phyloP scores from a whole-genome alignment of 2,797 vertebrate genomes.

The Ammospiza maritima region DNA sequence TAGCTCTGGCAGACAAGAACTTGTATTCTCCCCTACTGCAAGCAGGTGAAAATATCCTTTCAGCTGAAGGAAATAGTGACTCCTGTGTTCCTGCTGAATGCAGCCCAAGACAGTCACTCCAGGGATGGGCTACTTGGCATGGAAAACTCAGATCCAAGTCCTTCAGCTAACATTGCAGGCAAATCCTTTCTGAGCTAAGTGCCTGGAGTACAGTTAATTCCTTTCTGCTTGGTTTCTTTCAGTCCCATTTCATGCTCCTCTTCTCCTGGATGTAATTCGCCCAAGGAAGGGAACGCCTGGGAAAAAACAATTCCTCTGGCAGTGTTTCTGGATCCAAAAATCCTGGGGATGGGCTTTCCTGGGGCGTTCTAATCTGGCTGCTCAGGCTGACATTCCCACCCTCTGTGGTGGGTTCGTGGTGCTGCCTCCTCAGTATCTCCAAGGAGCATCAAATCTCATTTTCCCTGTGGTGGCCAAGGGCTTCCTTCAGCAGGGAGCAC shows the following conservation, averaged over 20 bases:
- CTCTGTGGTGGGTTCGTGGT: neutral
- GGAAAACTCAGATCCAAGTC: neutral
- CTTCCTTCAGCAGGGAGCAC: neutral
- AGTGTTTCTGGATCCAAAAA: neutral
- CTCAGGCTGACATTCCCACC: neutral
- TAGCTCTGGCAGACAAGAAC: constrained; percentile 26
- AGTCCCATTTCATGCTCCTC: constrained; percentile 6
- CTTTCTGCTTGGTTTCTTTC: constrained; percentile 22
- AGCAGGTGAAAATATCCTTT: constrained; percentile 56
- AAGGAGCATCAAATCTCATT: neutral
- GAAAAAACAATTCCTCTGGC: constrained; percentile 6
- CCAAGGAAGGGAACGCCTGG: neutral
- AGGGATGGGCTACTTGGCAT: constrained; percentile 23
- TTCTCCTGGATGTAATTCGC: neutral
- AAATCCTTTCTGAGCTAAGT: constrained; percentile 7
- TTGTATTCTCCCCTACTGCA: neutral
- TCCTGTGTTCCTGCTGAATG: neutral
- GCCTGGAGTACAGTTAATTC: constrained; percentile 24
- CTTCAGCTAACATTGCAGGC: neutral
- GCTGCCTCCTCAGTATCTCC: neutral
- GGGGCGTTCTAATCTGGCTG: neutral
- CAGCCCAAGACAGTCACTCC: neutral
- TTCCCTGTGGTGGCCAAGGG: neutral
- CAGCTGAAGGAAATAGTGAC: constrained; percentile 35
- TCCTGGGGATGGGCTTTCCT: neutral